Base-by-base conservation (phyloP, 2,888 invertebrate species). In the Metopia argyrocephala region DNA sequence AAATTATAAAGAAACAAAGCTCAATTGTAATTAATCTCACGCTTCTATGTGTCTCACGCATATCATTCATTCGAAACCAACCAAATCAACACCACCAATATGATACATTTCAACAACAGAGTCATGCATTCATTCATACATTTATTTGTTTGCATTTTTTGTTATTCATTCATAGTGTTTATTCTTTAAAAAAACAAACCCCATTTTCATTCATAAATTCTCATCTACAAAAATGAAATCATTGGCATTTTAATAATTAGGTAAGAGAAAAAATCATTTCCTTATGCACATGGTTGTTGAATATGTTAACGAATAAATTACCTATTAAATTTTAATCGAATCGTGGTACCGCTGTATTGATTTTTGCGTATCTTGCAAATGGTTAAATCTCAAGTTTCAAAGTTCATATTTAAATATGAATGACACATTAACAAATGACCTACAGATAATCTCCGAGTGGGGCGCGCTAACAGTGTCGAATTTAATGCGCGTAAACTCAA, bases 21-120 rank as follows among this genome's bases (percentile, higher is more conserved):
- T 28, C 38, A 69, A 73, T 80, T 81, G 62, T 81, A 80, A 81
- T 78, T 74, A 83, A 82, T 83, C 83, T 78, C 82, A 76, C 76
- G 83, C 84, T 82, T 78, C 76, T 76, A 78, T 74, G 57, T 75
- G 74, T 85, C 84, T 84, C 85, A 85, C 85, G 84, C 84, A 76
- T 85, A 85, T 85, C 84, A 83, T 64, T 84, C 80, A 82, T 80
- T 79, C 20, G 31, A 61, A 62, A 69, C 54, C 82, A 82, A 62
- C 38, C 52, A 74, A 74, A 61, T 20, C 50, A 50, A 79, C 28
- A 48, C 56, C 73, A 9, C 61, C 46, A 48, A 56, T 15, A 38
- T 15, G 2, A 38, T 38, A 38, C 38, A 15, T 38, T 15, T 38
- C 15, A 38, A 12, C 38, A 15, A 38, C 38, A 38, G 38, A 38